Evolutionary conservation across 2,888 invertebrate species (phyloP).

Genomic region (Caenorhabditis sinica): DNA sequence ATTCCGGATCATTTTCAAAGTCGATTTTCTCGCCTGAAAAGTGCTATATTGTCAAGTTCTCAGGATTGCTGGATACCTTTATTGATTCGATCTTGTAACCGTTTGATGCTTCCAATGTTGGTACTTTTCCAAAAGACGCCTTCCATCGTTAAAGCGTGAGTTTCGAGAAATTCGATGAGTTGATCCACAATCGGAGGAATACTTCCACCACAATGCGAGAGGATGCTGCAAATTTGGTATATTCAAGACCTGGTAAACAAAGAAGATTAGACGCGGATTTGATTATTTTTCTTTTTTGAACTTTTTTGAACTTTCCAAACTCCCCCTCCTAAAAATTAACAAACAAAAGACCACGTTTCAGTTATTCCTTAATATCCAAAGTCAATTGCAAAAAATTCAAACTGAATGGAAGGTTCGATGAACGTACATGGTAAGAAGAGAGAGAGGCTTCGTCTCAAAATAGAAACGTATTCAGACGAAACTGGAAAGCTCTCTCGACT

Average conservation of each 20-base stretch:
- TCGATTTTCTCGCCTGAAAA: constrained; percentile 87
- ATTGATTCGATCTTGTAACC: constrained; percentile 92
- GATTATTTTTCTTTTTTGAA: not conserved
- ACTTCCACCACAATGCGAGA: constrained; percentile 90
- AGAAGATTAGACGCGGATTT: not conserved
- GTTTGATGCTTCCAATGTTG: constrained; percentile 90
- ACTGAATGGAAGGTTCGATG: constrained; percentile 21
- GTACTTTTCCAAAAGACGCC: constrained; percentile 97
- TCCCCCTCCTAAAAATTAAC: too few species aligned
- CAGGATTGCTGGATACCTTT: constrained; percentile 86
- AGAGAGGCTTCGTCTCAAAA: not conserved
- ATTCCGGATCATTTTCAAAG: constrained; percentile 86
- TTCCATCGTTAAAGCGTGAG: constrained; percentile 87
- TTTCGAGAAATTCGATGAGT: constrained; percentile 91
- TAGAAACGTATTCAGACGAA: constrained; percentile 8
- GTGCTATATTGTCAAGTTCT: constrained; percentile 16
- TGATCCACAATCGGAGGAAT: constrained; percentile 95
- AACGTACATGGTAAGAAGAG: constrained; percentile 10
- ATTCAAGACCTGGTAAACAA: too few species aligned
- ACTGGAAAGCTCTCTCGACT: constrained; percentile 29
- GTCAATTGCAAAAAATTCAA: not conserved
- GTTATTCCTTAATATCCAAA: not conserved
- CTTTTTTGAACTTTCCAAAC: too few species aligned
- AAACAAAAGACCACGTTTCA: not conserved
- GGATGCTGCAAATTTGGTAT: constrained; percentile 87